Base-by-base conservation (phyloP, 2,797 vertebrate species). In the Semaprochilodus insignis region DNA sequence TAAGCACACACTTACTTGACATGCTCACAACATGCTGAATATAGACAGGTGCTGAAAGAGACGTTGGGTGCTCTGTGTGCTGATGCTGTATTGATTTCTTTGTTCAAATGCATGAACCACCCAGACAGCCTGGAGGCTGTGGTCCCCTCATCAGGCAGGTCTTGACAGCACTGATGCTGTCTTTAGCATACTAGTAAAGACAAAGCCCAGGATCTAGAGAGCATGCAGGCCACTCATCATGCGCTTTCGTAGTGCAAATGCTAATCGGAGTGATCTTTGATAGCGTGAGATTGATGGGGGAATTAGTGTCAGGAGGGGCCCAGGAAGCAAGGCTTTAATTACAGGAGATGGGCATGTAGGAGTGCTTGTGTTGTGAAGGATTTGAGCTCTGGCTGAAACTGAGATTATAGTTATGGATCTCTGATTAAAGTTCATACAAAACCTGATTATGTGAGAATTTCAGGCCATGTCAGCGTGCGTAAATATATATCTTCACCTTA, bases 161-260 rank as follows among this genome's bases (percentile, higher is more conserved):
- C 65, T 81, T 88, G 86, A 91, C 86, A 81, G 87, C 76, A 88
- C 82, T 84, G 87, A 89, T 88, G 83, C 78, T 87, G 88, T 93
- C 90, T 93, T 93, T 92, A 92, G 91, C 76, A 73, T 89, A 86
- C 90, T 90, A 92, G 94, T 93, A 93, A 85, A 90, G 88, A 81
- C 87, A 85, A 87, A 87, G 86, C 40, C 88, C 86, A 81, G 81
- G 75, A 44, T 89, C 83, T 88, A 93, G 94, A 94, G 93, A 93
- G 84, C 87, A 92, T 91, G 87, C 89, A 77, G 66, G 81, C 83
- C 87, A 92, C 92, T 93, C 91, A 90, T 91, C 91, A 91, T 83
- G 87, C 80, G 85, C 14, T n/a, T 59, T 59, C 79, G 70, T 74
- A 44, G 74, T 85, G 63, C 87, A 88, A 81, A 87, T 86, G 88